Evolutionary conservation across 2,888 invertebrate genomes (phyloP).

Genomic region (Cepaea hortensis): DNA sequence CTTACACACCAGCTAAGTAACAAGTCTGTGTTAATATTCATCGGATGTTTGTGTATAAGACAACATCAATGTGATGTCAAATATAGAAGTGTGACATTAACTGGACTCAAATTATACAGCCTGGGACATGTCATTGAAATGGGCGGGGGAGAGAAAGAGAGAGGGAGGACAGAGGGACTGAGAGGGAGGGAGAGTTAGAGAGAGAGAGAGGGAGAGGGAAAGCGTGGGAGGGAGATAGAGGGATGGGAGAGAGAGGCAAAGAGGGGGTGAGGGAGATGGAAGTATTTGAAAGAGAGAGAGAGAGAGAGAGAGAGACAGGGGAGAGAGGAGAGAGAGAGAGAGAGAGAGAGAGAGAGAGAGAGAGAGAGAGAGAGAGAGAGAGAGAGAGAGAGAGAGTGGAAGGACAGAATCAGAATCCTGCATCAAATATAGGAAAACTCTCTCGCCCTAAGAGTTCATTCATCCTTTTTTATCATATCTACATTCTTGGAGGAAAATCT

Average conservation of each 20-base stretch:
- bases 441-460: too few species aligned
- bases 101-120: too few species aligned
- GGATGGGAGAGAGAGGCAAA: neutral
- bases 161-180: neutral
- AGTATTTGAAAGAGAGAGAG: neutral
- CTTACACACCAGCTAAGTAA: too few species aligned
- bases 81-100: too few species aligned
- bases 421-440: too few species aligned
- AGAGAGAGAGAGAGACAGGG: neutral
- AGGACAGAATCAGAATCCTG: too few species aligned
- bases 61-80: too few species aligned
- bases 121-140: too few species aligned
- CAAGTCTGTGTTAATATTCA: too few species aligned
- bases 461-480: too few species aligned
- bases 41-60: too few species aligned
- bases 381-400: neutral
- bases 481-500: too few species aligned
- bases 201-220: neutral
- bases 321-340: neutral
- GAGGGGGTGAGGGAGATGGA: neutral
- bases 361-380: neutral
- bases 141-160: neutral
- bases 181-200: neutral
- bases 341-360: neutral
- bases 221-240: neutral